Conservation (phyloP, 2,113 vertebrate genomes). For the Rhipidura dahli region DNA sequence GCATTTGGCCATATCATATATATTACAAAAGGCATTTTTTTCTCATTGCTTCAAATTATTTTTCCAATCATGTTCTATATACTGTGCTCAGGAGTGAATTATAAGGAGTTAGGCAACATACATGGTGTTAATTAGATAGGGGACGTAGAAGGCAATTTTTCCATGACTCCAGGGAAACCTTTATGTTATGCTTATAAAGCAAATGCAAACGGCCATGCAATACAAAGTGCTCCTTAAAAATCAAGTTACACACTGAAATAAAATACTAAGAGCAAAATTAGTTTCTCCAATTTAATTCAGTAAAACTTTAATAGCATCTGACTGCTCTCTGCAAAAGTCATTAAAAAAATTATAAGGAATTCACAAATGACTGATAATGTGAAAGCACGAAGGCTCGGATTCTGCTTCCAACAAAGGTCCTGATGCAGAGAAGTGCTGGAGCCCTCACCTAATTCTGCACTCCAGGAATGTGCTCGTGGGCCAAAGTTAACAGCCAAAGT, state of each 20-base stretch:
- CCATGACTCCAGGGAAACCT: constrained; percentile 63
- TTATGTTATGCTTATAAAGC: constrained; percentile 65
- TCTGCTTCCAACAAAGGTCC: neutral
- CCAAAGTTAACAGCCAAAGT: constrained; percentile 45
- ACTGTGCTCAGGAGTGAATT: constrained; percentile 55
- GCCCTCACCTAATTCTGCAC: neutral
- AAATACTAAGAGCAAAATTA: constrained; percentile 61
- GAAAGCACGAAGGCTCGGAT: neutral
- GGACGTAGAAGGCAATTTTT: constrained; percentile 64
- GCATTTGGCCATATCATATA: constrained; percentile 21
- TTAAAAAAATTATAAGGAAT: constrained; percentile 53
- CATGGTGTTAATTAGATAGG: constrained; percentile 71
- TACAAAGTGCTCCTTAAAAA: constrained; percentile 60
- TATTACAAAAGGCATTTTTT: constrained; percentile 46
- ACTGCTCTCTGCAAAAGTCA: constrained; percentile 55
- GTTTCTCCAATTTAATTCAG: constrained; percentile 59
- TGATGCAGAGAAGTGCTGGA: neutral
- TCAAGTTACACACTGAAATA: constrained; percentile 57
- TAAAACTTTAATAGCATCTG: constrained; percentile 58
- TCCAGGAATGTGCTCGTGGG: neutral
- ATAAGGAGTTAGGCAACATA: constrained; percentile 65
- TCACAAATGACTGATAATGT: constrained; percentile 47
- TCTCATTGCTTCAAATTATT: constrained; percentile 64
- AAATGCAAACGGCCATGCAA: constrained; percentile 20
- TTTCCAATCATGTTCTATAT: constrained; percentile 59